phyloP scores from a whole-genome alignment of 2,797 vertebrate species.

The Macroramphosus scolopax region DNA sequence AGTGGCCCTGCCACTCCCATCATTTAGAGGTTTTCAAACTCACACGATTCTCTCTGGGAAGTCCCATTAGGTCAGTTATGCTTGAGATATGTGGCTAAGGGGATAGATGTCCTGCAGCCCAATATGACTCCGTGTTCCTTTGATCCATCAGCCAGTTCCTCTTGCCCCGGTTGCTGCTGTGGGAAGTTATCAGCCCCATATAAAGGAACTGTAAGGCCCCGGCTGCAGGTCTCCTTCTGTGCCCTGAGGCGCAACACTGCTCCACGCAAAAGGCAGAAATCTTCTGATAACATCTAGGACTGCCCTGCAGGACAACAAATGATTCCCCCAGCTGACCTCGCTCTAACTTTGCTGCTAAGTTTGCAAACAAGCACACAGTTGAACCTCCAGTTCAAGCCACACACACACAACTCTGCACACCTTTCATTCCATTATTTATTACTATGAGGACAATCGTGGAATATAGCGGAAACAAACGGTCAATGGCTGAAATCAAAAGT shows the following conservation, averaged over 20 bases:
- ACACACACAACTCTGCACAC: too few species aligned
- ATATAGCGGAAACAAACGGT: too few species aligned
- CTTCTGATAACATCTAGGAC: slow-evolving; percentile 23
- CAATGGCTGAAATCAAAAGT: too few species aligned
- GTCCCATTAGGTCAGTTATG: slow-evolving; percentile 57
- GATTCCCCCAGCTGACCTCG: slow-evolving; percentile 3
- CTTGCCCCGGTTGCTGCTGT: slow-evolving; percentile 26
- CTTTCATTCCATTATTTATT: too few species aligned
- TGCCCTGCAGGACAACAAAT: background rate
- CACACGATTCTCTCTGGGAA: slow-evolving; percentile 50
- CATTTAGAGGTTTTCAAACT: slow-evolving; percentile 55
- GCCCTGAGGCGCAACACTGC: slow-evolving; percentile 21
- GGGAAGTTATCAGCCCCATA: slow-evolving; percentile 36
- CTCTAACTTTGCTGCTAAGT: background rate
- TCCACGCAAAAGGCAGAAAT: slow-evolving; percentile 17
- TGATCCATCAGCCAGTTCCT: slow-evolving; percentile 45
- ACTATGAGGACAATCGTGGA: too few species aligned
- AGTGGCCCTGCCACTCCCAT: slow-evolving; percentile 40
- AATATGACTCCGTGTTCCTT: slow-evolving; percentile 48
- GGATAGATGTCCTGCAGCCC: slow-evolving; percentile 41
- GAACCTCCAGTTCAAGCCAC: too few species aligned
- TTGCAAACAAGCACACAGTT: background rate
- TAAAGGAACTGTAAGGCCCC: slow-evolving; percentile 14
- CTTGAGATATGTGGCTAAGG: slow-evolving; percentile 43
- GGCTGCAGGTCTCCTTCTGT: slow-evolving; percentile 15